Percentiles rank a stretch among this genome's conserved stretches.
These are phyloP conservation scores for Cephonodes hylas DNA, from an alignment of 2,888 invertebrate genomes.

Conservation along the genomic window DNA sequence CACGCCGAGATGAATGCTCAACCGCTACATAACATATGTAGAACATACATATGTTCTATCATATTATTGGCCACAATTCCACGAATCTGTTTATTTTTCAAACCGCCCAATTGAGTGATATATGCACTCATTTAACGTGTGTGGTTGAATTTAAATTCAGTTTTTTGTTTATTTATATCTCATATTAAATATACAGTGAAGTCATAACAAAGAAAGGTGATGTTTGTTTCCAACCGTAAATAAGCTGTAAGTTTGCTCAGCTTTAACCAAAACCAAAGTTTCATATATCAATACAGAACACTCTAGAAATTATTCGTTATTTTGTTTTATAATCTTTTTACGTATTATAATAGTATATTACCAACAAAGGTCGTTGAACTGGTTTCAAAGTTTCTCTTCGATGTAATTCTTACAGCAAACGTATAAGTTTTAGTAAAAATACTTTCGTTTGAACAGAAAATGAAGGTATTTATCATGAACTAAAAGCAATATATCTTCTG, in stretches of 20 bases:
- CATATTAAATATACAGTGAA: conserved; percentile 3
- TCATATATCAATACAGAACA: neutral
- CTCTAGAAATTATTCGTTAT: neutral
- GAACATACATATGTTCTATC: neutral
- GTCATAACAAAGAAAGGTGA: neutral
- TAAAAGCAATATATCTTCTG: neutral
- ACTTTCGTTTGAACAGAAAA: neutral
- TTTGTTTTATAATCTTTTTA: no score
- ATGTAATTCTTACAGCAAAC: neutral
- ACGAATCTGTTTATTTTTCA: conserved; percentile 3
- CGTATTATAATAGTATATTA: neutral
- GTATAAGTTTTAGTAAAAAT: neutral
- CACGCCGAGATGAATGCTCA: neutral
- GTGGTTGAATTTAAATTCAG: neutral
- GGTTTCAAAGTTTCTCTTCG: neutral
- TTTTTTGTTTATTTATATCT: neutral
- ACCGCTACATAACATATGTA: no score
- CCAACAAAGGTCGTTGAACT: neutral
- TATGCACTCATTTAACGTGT: neutral
- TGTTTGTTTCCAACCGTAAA: neutral
- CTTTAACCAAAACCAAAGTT: neutral
- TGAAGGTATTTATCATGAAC: neutral
- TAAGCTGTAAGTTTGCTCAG: neutral
- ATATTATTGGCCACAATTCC: neutral
- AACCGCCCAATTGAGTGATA: neutral